Conservation (phyloP, 2,113 vertebrate genomes). For the Pagrus major region DNA sequence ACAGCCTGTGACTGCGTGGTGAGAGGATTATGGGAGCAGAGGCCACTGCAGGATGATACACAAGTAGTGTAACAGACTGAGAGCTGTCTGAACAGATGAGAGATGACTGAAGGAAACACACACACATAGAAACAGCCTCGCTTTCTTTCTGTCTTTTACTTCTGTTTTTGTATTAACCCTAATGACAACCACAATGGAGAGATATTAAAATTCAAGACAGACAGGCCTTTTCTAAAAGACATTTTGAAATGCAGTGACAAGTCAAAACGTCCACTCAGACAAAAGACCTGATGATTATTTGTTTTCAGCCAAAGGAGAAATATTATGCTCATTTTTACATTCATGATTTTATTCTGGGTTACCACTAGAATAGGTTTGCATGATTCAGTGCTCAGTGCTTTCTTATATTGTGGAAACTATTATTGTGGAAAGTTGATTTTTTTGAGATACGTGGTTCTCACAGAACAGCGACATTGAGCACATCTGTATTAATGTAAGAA, state of each 20-base stretch:
- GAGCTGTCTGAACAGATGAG: not conserved
- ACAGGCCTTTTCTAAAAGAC: not conserved
- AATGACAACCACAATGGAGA: not conserved
- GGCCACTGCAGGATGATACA: slow-evolving; percentile 2
- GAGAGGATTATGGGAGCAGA: slow-evolving; percentile 2
- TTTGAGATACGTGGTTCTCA: too few species aligned
- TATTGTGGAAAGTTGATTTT: too few species aligned
- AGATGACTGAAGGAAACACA: not conserved
- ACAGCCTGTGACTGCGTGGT: slow-evolving; percentile 29
- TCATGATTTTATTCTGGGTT: too few species aligned
- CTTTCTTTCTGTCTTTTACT: not conserved
- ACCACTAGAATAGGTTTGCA: too few species aligned
- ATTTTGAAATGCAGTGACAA: not conserved
- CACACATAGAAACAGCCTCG: not conserved
- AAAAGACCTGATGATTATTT: too few species aligned
- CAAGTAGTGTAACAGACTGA: not conserved
- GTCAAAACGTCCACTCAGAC: too few species aligned
- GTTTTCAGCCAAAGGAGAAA: too few species aligned
- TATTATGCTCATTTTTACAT: too few species aligned
- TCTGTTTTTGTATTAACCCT: not conserved
- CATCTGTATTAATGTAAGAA: too few species aligned
- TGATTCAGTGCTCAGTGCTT: too few species aligned
- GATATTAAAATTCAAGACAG: not conserved
- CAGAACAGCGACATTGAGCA: too few species aligned
- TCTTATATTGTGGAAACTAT: too few species aligned